Evolutionary conservation across 1,140 invertebrate genomes (phyloP), one percentile per base, ranked within the genome.

Genomic region (Oryctes rhinoceros): DNA sequence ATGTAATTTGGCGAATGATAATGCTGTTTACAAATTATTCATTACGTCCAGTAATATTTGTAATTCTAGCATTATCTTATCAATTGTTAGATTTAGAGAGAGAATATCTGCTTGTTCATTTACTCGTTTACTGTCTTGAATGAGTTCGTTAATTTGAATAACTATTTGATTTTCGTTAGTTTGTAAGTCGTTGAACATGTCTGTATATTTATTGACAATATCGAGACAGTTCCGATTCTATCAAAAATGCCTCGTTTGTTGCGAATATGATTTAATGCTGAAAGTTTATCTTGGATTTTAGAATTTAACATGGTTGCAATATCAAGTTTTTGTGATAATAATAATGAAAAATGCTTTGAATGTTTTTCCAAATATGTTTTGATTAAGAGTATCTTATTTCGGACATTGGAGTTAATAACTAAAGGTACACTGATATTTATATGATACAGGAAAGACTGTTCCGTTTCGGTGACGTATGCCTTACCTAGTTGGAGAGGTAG

Each of bases 241-340:
- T 67, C 62, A 11, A 67, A 67, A 24, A 67, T 67, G 20, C n/a
- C 62, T 67, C 2, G 2, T 67, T 67, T 67, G 11, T 9, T 20
- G 9, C 62, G 62, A 35, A 67, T 18, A 67, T 67, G 30, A 5
- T 24, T 5, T 4, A 67, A 24, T 10, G 30, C 4, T 10, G 20
- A 67, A 20, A 67, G 2, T 67, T 67, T 65, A 65, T 20, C 18
- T 24, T 67, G n/a, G 24, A 67, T 67, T 67, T 67, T 67, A 1
- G 62, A 67, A 67, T 67, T 67, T 67, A 67, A 9, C 62, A 67
- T 67, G 4, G 24, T 3, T 67, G 62, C 5, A 67, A 67, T 67
- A 20, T 67, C n/a, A 2, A 67, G n/a, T 20, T 67, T 67, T 67
- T 67, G 62, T 24, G 62, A 20, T 24, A 67, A 11, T 20, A 67